phyloP scores from a whole-genome alignment of 1,140 invertebrate species.

The Lepidurus apus region DNA sequence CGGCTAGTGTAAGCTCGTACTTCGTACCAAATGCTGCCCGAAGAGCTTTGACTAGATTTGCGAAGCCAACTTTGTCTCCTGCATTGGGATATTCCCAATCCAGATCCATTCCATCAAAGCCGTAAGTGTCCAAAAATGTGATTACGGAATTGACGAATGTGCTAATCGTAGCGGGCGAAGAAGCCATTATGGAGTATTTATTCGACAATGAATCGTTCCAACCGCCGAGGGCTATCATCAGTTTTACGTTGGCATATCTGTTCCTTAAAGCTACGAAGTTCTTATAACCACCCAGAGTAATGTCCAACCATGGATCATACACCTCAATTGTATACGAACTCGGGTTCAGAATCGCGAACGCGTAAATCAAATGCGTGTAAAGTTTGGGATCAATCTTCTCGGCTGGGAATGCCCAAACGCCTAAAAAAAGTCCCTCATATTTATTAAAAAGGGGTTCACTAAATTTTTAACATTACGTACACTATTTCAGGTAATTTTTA shows the following conservation, averaged over 20 bases:
- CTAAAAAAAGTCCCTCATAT: constrained; percentile 65
- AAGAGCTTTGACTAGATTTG: constrained; percentile 29
- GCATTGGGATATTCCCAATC: constrained; percentile 53
- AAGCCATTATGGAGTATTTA: constrained; percentile 30
- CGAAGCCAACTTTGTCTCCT: constrained; percentile 28
- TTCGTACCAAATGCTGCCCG: constrained; percentile 25
- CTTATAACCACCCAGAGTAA: constrained; percentile 39
- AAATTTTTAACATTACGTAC: too few relatives aligned
- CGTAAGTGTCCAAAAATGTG: constrained; percentile 49
- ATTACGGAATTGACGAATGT: constrained; percentile 55
- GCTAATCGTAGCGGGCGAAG: constrained; percentile 18
- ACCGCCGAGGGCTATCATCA: constrained; percentile 65
- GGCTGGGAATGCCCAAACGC: constrained; percentile 35
- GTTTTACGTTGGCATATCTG: constrained; percentile 59
- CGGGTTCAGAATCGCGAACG: constrained; percentile 44
- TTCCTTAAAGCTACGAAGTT: constrained; percentile 51
- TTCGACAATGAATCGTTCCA: constrained; percentile 61
- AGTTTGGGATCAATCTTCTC: constrained; percentile 43
- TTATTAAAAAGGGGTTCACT: constrained; percentile 50
- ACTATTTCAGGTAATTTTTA: too few relatives aligned
- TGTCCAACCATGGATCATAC: constrained; percentile 31
- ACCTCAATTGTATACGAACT: constrained; percentile 36
- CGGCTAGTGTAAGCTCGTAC: constrained; percentile 29
- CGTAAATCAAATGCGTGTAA: constrained; percentile 49
- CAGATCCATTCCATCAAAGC: constrained; percentile 59